Base-by-base conservation (phyloP, 2,888 invertebrate genomes). In the Aproaerema taeniolella region DNA sequence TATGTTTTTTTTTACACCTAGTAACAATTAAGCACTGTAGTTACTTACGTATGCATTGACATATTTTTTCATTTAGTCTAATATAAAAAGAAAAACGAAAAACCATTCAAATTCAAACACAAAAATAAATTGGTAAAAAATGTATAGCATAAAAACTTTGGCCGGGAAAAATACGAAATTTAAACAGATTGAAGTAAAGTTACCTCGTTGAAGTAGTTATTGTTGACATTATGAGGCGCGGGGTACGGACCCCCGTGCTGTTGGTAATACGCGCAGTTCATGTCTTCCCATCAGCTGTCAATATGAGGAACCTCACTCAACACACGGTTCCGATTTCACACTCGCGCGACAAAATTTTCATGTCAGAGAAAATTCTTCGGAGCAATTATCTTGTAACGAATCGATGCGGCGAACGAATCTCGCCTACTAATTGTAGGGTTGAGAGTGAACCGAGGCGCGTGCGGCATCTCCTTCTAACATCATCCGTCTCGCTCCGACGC, bases 401-500 rank as follows among this genome's bases (percentile, higher is more conserved):
- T 82, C 78, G 85, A 83, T 85, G 81, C 81, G 76, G 68, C 85
- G 83, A 74, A 75, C 78, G 85, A 80, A 86, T 82, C 83, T 85
- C 76, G 80, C 71, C 77, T 77, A 85, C 85, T 86, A 86, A 86
- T 86, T 86, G 86, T 68, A 78, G 86, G 85, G 79, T 85, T 73
- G 62, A 68, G 58, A 63, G 69, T 67, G 57, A 58, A 61, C 53
- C 64, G 58, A 52, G 55, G 61, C 59, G 59, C 60, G 66, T 56
- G 49, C 52, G 55, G 47, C 50, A 4, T 67, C 77, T 66, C 73
- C 39, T 70, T 79, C 71, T 57, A 64, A 49, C 70, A 39, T 41
- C 48, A 39, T 46, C 55, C 57, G 60, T 72, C 76, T 69, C 45
- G 51, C 46, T 53, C 56, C 61, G 66, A 60, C 55, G 64, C 58